Evolutionary conservation across 2,888 invertebrate species (phyloP).

Genomic region (Bedellia somnulentella): DNA sequence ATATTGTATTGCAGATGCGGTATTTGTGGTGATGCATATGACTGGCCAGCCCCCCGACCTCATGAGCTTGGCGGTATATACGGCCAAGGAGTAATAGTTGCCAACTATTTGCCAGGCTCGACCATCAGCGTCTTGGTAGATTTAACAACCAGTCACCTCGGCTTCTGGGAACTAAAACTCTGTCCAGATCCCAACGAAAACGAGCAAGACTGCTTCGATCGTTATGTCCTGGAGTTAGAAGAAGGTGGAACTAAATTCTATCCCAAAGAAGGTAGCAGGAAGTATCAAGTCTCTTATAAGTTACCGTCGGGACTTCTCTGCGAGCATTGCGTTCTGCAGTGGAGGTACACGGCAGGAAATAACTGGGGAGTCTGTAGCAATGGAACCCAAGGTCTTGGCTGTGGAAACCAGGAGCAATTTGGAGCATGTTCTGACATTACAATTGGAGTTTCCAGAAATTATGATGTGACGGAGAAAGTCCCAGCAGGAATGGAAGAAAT

Average conservation of each 20-base stretch:
- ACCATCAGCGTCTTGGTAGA: slow-evolving; percentile 71
- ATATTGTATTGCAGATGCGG: slow-evolving; percentile 60
- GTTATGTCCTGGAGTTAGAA: slow-evolving; percentile 62
- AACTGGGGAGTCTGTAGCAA: slow-evolving; percentile 77
- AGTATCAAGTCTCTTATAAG: slow-evolving; percentile 68
- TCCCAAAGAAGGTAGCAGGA: slow-evolving; percentile 68
- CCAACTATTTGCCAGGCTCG: slow-evolving; percentile 67
- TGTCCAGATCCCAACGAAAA: slow-evolving; percentile 72
- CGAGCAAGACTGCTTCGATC: slow-evolving; percentile 74
- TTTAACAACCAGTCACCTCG: slow-evolving; percentile 80
- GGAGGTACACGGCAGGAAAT: slow-evolving; percentile 83
- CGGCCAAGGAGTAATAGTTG: slow-evolving; percentile 74
- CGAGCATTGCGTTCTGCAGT: slow-evolving; percentile 80
- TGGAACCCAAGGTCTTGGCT: slow-evolving; percentile 74
- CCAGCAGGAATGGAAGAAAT: slow-evolving; percentile 9
- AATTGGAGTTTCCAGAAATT: slow-evolving; percentile 55
- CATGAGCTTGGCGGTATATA: slow-evolving; percentile 82
- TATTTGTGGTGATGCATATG: slow-evolving; percentile 82
- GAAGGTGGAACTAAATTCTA: slow-evolving; percentile 63
- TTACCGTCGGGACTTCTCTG: slow-evolving; percentile 67
- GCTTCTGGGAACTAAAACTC: slow-evolving; percentile 80
- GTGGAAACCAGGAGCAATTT: slow-evolving; percentile 85
- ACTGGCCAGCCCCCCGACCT: slow-evolving; percentile 64
- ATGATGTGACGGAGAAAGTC: slow-evolving; percentile 13
- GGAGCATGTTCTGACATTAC: slow-evolving; percentile 79